phyloP scores from a whole-genome alignment of 2,113 vertebrate genomes.

The Oncorhynchus masou region DNA sequence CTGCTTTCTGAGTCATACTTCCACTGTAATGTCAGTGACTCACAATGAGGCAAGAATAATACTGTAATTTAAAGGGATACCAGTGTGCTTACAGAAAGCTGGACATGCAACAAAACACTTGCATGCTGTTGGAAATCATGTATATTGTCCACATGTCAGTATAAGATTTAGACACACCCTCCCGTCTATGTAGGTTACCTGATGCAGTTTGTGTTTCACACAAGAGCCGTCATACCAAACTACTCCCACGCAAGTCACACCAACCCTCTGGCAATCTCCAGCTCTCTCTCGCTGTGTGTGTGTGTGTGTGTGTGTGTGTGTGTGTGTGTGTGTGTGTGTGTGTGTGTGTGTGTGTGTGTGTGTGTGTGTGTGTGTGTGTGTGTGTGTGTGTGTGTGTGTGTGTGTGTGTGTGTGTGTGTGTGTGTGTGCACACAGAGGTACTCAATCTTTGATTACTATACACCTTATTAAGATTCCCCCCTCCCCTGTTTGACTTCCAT shows the following conservation, averaged over 20 bases:
- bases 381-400: background rate
- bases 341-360: no score
- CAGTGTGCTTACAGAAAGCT: background rate
- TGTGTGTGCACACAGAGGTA: background rate
- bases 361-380: background rate
- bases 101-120: background rate
- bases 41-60: background rate
- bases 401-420: conserved; percentile 11
- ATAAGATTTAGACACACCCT: background rate
- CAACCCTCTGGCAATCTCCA: conserved; percentile 51
- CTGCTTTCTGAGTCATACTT: background rate
- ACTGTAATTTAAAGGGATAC: background rate
- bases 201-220: conserved; percentile 62
- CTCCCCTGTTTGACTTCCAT: background rate
- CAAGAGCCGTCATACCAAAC: conserved; percentile 69
- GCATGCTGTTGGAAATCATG: background rate
- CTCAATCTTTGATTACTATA: background rate
- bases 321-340: background rate
- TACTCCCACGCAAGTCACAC: conserved; percentile 72
- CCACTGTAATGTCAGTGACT: background rate
- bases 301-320: background rate
- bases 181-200: conserved; percentile 1
- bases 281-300: background rate
- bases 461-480: background rate
- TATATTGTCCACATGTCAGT: background rate